Percentiles rank a stretch among this genome's conserved stretches.
Conservation (phyloP, 2,888 invertebrate species). For the Drosophila lacicola region DNA sequence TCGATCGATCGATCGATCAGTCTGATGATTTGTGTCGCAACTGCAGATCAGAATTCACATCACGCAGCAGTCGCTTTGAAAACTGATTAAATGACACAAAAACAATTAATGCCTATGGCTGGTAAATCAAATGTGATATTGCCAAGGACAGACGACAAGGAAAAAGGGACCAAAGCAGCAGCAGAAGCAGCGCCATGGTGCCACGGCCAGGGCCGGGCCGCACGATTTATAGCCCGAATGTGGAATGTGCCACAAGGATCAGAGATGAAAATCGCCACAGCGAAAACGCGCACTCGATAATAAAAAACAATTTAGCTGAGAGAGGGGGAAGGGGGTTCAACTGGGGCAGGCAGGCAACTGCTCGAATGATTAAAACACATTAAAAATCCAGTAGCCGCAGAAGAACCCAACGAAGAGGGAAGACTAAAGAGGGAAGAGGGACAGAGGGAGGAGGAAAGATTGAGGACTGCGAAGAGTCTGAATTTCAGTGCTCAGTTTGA, state of each 20-base stretch:
- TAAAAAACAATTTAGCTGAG: constrained; percentile 70
- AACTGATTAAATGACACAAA: constrained; percentile 68
- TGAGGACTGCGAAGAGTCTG: not conserved
- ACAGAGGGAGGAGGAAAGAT: not conserved
- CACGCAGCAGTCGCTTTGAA: constrained; percentile 53
- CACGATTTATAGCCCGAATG: constrained; percentile 79
- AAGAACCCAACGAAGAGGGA: constrained; percentile 6
- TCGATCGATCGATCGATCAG: constrained; percentile 1
- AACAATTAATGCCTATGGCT: constrained; percentile 75
- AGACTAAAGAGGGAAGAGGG: not conserved
- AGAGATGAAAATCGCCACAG: constrained; percentile 63
- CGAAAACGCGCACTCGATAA: constrained; percentile 51
- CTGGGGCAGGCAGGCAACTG: constrained; percentile 38
- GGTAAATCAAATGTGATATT: constrained; percentile 75
- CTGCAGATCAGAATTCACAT: constrained; percentile 13
- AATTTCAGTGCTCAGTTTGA: constrained; percentile 27
- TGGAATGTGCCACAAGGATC: constrained; percentile 71
- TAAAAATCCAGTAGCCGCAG: constrained; percentile 84
- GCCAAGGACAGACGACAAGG: constrained; percentile 53
- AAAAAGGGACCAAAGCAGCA: constrained; percentile 13
- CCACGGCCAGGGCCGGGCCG: constrained; percentile 50
- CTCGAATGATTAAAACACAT: constrained; percentile 85
- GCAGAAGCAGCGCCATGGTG: constrained; percentile 71
- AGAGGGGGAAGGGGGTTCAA: not conserved
- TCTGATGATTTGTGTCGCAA: not conserved